phyloP scores from a whole-genome alignment of 2,888 invertebrate genomes.

The Philaethria dido region DNA sequence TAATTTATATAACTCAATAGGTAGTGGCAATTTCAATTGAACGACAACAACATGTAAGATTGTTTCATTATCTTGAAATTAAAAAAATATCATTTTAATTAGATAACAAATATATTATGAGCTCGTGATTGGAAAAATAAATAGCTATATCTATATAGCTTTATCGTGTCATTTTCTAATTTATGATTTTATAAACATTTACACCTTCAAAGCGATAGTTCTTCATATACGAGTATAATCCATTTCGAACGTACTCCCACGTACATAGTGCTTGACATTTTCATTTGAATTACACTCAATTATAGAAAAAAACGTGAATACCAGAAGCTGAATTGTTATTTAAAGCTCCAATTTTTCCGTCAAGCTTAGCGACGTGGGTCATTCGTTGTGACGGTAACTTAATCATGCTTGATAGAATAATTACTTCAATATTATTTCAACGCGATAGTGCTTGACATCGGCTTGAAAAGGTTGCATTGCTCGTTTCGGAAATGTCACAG shows the following conservation, averaged over 20 bases:
- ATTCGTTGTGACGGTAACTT: conserved; percentile 17
- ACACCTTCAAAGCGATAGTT: too few relatives aligned
- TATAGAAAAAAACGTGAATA: conserved; percentile 15
- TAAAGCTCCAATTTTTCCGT: conserved; percentile 24
- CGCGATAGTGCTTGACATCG: background rate
- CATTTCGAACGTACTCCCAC: background rate
- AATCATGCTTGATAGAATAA: conserved; percentile 32
- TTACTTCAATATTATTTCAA: background rate
- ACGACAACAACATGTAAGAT: too few relatives aligned
- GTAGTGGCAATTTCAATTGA: too few relatives aligned
- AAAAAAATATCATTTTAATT: too few relatives aligned
- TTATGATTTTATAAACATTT: too few relatives aligned
- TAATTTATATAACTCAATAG: too few relatives aligned
- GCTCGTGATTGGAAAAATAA: too few relatives aligned
- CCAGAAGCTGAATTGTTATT: conserved; percentile 28
- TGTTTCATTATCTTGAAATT: too few relatives aligned
- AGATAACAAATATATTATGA: too few relatives aligned
- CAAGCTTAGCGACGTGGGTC: conserved; percentile 24
- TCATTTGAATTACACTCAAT: background rate
- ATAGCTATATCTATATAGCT: too few relatives aligned
- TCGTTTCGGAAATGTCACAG: background rate
- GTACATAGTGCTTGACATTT: background rate
- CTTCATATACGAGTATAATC: too few relatives aligned
- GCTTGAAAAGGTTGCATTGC: conserved; percentile 3
- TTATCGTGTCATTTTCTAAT: too few relatives aligned